Base-by-base conservation (phyloP, 2,888 invertebrate species). In the Azorinus chamasolen region DNA sequence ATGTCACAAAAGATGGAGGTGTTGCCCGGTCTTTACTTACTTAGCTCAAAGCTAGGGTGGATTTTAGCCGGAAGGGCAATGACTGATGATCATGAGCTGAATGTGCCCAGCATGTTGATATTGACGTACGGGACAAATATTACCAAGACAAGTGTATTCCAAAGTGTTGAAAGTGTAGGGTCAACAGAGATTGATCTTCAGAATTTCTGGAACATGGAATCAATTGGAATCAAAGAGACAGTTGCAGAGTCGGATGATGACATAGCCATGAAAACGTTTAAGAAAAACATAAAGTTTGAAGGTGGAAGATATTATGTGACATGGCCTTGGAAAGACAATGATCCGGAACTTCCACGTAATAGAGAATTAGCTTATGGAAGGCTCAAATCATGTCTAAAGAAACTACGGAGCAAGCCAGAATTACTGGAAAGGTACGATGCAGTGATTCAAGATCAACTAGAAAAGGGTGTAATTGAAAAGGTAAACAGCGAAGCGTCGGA, bases 241-340 rank as follows among this genome's bases (percentile, higher is more conserved):
- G n/a, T n/a, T n/a, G n/a, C 48, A 41, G 58, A n/a, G n/a, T 27
- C 62, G 24, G 53, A 68, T 25, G 71, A 58, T 24, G 58, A 57
- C 22, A 37, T 51, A 14, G 63, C 51, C 6, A 63, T 64, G 57
- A 50, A 27, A n/a, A 55, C 39, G 5, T 75, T 69, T 25, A 57
- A 57, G 20, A 48, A 75, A 10, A 68, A 64, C 3, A 12, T 75
- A 1, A 57, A 59, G 18, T 62, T 59, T 37, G 48, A 69, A 58
- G 32, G 71, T 25, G 65, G 54, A 1, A 18, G 54, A 18, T 76
- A 76, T 55, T 46, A 64, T 4, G 64, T 65, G 2, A 53, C 45
- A 16, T 70, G 64, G 65, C 76, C 64, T 41, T 76, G 70, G 70
- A 64, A n/a, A n/a, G n/a, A n/a, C n/a, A n/a, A n/a, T n/a, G n/a